Evolutionary conservation across 2,888 invertebrate species (phyloP).

Genomic region (Conomelus anceps): DNA sequence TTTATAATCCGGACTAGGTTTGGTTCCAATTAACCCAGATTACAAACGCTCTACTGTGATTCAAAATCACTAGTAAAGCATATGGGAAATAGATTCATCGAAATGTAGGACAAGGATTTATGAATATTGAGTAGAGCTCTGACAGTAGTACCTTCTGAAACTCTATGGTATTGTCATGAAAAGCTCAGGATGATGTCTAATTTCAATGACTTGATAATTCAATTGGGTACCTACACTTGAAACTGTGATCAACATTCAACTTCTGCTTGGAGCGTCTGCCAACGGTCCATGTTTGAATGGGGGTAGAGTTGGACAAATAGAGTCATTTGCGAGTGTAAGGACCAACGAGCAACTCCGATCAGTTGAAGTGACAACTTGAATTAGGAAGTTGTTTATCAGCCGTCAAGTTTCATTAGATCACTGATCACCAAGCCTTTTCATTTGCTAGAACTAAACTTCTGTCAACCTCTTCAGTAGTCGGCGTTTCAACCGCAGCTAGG

Average conservation of each 20-base stretch:
- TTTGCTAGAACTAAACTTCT: not conserved
- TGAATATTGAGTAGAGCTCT: not conserved
- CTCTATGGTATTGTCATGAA: too few relatives aligned
- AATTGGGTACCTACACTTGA: not conserved
- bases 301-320: not conserved
- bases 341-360: not conserved
- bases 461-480: not conserved
- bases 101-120: too few relatives aligned
- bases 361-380: not conserved
- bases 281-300: not conserved
- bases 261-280: not conserved
- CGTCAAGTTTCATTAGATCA: not conserved
- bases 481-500: not conserved
- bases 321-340: not conserved
- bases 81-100: too few relatives aligned
- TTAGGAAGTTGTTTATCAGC: not conserved
- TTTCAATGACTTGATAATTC: not conserved
- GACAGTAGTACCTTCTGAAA: not conserved
- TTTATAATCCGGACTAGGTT: too few relatives aligned
- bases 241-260: not conserved
- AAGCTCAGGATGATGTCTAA: not conserved
- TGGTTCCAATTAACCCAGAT: too few relatives aligned
- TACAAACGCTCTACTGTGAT: too few relatives aligned
- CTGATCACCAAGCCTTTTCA: not conserved
- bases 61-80: too few relatives aligned